phyloP scores from a whole-genome alignment of 2,113 vertebrate species.

The Bujurquina vittata region DNA sequence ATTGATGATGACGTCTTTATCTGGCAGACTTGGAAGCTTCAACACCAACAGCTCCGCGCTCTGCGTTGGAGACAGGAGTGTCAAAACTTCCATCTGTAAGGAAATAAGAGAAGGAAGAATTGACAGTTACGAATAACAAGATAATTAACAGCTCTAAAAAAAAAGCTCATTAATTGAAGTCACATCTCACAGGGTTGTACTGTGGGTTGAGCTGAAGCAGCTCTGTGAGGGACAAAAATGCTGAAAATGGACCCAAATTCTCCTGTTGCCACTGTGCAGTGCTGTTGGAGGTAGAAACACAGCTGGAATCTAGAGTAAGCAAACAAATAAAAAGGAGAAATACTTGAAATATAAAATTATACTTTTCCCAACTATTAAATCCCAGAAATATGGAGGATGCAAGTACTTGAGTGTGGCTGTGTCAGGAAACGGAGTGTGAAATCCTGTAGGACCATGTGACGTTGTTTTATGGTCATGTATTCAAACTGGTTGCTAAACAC shows the following conservation, averaged over 20 bases:
- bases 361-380: not conserved
- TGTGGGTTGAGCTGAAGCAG: slow-evolving; percentile 60
- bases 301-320: slow-evolving; percentile 51
- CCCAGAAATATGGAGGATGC: fast-evolving
- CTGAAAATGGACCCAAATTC: slow-evolving; percentile 70
- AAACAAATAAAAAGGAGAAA: not conserved
- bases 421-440: slow-evolving; percentile 59
- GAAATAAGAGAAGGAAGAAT: not conserved
- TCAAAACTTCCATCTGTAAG: slow-evolving; percentile 63
- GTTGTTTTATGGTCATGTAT: not conserved
- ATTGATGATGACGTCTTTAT: slow-evolving; percentile 56
- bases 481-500: slow-evolving; percentile 25
- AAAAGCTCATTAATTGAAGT: not conserved
- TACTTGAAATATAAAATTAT: fast-evolving
- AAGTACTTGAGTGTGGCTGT: slow-evolving; percentile 40
- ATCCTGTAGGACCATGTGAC: slow-evolving; percentile 7
- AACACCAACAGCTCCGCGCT: slow-evolving; percentile 63
- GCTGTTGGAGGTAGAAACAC: slow-evolving; percentile 50
- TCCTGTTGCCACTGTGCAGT: slow-evolving; percentile 63
- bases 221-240: slow-evolving; percentile 26
- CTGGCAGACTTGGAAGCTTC: slow-evolving; percentile 9
- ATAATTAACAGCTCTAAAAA: not conserved
- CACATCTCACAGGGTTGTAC: slow-evolving; percentile 67
- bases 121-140: not conserved
- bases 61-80: slow-evolving; percentile 58